Evolutionary conservation across 2,888 invertebrate genomes (phyloP).

Genomic region (Acanthosepion pharaonis): DNA sequence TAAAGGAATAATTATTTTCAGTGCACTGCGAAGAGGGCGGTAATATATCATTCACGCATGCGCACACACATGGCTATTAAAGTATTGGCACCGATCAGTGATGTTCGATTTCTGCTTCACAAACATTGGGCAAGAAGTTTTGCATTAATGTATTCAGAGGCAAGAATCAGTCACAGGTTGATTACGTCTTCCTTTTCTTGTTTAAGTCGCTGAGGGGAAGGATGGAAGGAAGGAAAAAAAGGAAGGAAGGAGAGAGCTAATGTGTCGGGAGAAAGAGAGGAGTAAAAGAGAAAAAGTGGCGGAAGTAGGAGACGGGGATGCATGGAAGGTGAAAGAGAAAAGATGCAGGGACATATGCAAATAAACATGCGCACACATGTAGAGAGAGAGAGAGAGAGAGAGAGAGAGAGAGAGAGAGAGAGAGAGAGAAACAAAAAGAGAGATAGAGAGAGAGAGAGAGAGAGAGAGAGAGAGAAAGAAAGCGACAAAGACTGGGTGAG

Average conservation of each 20-base stretch:
- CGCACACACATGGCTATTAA: background rate
- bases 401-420: background rate
- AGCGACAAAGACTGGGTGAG: background rate
- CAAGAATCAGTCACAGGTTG: background rate
- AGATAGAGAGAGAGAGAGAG: background rate
- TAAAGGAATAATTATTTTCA: background rate
- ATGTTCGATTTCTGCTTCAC: background rate
- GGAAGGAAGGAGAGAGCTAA: no score
- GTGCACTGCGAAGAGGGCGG: background rate
- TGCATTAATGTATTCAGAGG: background rate
- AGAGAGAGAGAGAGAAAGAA: background rate
- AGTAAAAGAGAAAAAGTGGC: background rate
- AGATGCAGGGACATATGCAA: no score
- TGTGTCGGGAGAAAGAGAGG: no score
- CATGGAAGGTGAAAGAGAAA: background rate
- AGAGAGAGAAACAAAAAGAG: background rate
- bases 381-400: background rate
- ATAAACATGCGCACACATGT: no score
- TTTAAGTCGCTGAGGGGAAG: background rate
- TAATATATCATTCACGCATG: conserved; percentile 33
- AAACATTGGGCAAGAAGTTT: background rate
- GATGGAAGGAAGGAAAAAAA: background rate
- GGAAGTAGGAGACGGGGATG: fast-evolving
- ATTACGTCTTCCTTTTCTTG: background rate
- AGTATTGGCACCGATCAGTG: background rate